Evolutionary conservation across 2,797 vertebrate species (phyloP).

Genomic region (Chloroceryle amazona): DNA sequence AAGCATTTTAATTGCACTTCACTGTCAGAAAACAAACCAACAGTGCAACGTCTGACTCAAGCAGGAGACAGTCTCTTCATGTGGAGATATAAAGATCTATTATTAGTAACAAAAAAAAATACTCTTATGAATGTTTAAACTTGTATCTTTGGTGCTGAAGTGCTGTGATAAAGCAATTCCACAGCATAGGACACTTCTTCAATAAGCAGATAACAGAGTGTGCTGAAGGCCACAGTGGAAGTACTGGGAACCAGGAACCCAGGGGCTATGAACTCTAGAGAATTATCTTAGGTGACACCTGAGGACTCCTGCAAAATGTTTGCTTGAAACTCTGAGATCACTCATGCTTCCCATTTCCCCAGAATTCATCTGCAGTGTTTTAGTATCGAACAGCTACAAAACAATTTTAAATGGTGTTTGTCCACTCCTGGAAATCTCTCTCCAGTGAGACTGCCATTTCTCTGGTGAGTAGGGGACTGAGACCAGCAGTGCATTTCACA

Average conservation of each 20-base stretch:
- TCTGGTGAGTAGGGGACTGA: rapidly evolving
- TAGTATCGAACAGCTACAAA: background rate
- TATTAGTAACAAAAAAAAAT: background rate
- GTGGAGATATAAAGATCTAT: background rate
- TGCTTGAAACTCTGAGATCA: background rate
- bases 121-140: slow-evolving; percentile 16
- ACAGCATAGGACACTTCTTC: background rate
- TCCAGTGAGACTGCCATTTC: background rate
- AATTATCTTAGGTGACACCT: background rate
- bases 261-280: background rate
- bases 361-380: background rate
- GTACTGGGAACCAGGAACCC: rapidly evolving
- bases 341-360: rapidly evolving
- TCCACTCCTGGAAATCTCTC: background rate
- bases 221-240: rapidly evolving
- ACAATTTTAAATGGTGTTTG: background rate
- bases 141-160: background rate
- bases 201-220: background rate
- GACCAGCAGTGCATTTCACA: background rate
- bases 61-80: background rate
- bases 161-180: slow-evolving; percentile 1
- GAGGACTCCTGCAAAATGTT: background rate
- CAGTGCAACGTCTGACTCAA: background rate
- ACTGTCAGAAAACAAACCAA: slow-evolving; percentile 36
- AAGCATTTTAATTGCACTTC: slow-evolving; percentile 13